These are phyloP conservation scores for Callipepla californica DNA, from an alignment of 2,113 vertebrate genomes.

Conservation along the genomic window DNA sequence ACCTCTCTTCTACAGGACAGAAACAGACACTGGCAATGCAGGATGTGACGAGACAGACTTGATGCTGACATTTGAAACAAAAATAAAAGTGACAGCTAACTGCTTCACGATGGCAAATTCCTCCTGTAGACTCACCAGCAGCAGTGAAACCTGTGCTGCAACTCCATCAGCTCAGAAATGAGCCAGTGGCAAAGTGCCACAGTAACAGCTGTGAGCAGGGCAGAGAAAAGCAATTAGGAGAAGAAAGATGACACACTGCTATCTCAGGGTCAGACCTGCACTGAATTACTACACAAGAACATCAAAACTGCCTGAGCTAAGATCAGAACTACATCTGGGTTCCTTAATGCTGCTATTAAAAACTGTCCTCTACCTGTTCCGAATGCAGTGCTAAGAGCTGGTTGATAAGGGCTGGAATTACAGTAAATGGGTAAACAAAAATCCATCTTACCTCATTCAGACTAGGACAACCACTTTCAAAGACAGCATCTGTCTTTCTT, in stretches of 20 bases:
- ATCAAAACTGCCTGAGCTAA: not conserved
- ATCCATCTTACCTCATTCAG: not conserved
- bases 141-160: not conserved
- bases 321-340: not conserved
- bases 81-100: not conserved
- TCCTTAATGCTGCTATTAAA: slow-evolving; percentile 9
- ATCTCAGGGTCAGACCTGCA: not conserved
- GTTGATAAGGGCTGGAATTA: not conserved
- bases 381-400: not conserved
- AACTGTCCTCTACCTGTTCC: not conserved
- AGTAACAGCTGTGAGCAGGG: slow-evolving; percentile 6
- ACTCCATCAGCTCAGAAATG: not conserved
- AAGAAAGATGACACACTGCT: slow-evolving; percentile 31
- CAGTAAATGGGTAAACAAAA: not conserved
- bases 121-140: not conserved
- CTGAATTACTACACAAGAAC: not conserved
- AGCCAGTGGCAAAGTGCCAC: not conserved
- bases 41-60: not conserved
- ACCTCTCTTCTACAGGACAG: not conserved
- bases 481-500: not conserved
- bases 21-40: not conserved
- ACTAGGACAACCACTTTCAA: not conserved
- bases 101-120: not conserved
- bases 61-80: not conserved
- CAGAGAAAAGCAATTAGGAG: slow-evolving; percentile 30